phyloP scores from a whole-genome alignment of 2,797 vertebrate genomes.

The Cirrhinus mrigala region DNA sequence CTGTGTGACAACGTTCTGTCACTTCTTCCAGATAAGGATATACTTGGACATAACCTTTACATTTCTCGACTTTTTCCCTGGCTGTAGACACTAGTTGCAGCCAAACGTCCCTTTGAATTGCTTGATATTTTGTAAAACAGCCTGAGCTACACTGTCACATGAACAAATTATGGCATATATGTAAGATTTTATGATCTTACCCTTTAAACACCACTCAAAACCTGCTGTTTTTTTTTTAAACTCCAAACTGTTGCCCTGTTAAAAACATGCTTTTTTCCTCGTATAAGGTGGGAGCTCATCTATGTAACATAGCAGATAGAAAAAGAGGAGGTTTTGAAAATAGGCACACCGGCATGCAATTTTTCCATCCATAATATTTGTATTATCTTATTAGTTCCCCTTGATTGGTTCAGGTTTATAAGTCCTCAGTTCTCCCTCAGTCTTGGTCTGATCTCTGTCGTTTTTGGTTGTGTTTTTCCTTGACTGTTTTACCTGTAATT shows the following conservation, averaged over 20 bases:
- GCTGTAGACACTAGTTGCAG: background rate
- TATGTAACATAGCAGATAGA: slow-evolving; percentile 3
- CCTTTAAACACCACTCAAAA: slow-evolving; percentile 9
- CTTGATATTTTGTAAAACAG: background rate
- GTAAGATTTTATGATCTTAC: background rate
- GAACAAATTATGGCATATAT: background rate
- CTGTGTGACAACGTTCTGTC: background rate
- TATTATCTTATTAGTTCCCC: no score
- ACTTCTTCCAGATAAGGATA: background rate
- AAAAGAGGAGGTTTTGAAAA: slow-evolving; percentile 17
- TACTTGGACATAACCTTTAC: slow-evolving; percentile 9
- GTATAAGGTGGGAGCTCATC: background rate
- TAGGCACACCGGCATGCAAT: no score
- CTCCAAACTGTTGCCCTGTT: background rate
- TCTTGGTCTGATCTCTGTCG: no score
- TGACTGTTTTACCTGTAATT: no score
- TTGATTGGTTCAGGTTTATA: no score
- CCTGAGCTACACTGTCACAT: background rate
- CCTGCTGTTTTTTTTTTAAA: background rate
- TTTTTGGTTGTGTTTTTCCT: no score
- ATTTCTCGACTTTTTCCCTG: slow-evolving; percentile 5
- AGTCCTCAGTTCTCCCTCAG: no score
- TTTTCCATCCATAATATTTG: no score
- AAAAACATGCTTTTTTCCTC: background rate
- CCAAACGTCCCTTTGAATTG: background rate